These are phyloP conservation scores for Trichoplusia ni DNA, from an alignment of 1,140 invertebrate species.

Conservation along the genomic window DNA sequence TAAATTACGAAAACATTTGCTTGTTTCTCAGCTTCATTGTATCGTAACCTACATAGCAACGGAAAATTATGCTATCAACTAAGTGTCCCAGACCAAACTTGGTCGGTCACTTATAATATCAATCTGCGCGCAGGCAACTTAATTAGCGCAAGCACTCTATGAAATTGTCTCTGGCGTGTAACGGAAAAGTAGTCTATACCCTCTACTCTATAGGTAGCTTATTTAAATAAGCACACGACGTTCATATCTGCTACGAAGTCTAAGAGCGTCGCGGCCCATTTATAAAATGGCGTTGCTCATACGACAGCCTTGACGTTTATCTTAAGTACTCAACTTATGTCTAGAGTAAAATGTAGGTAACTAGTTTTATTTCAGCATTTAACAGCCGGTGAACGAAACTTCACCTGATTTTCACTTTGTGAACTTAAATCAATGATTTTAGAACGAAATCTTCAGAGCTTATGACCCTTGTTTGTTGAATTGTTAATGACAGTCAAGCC, in stretches of 20 bases:
- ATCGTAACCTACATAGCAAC: too few relatives aligned
- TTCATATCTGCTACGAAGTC: background rate
- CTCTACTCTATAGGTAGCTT: background rate
- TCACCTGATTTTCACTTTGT: too few relatives aligned
- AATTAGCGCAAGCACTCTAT: background rate
- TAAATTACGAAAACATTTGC: background rate
- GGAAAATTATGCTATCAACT: too few relatives aligned
- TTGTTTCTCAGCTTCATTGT: background rate
- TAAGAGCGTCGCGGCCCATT: constrained; percentile 14
- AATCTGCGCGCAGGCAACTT: background rate
- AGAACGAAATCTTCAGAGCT: too few relatives aligned
- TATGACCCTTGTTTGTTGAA: too few relatives aligned
- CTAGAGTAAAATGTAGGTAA: background rate
- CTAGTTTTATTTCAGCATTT: background rate
- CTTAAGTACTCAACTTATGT: constrained; percentile 6
- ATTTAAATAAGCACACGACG: background rate
- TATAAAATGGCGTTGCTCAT: constrained; percentile 17
- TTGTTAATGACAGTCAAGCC: too few relatives aligned
- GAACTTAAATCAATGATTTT: too few relatives aligned
- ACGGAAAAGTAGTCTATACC: background rate
- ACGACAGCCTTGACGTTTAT: constrained; percentile 11
- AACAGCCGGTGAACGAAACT: too few relatives aligned
- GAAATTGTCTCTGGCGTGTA: background rate
- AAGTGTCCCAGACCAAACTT: background rate
- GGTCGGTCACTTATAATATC: background rate